Percentiles rank a stretch among this genome's conserved stretches.
Evolutionary conservation across 1,140 invertebrate genomes (phyloP).

Genomic region (Gryllus bimaculatus): DNA sequence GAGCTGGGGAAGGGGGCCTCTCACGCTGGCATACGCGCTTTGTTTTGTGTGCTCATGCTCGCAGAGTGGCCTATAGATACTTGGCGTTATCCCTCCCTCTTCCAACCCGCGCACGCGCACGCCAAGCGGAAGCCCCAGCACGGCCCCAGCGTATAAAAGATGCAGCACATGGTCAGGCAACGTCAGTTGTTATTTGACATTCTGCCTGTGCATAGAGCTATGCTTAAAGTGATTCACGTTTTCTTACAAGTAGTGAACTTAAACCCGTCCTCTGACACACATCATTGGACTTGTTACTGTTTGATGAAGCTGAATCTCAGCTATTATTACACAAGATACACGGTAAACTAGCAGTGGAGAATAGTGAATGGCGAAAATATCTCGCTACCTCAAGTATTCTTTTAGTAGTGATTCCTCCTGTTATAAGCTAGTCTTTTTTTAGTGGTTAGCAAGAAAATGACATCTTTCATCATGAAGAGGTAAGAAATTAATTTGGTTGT

Average conservation of each 20-base stretch:
- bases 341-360: background rate
- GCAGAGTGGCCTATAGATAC: background rate
- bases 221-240: background rate
- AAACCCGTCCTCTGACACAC: background rate
- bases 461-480: slow-evolving; percentile 13
- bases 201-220: background rate
- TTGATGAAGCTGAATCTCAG: slow-evolving; percentile 7
- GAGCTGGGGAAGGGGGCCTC: background rate
- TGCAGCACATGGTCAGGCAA: background rate
- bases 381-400: background rate
- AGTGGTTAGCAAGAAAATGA: background rate
- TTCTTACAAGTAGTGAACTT: background rate
- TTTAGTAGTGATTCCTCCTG: background rate
- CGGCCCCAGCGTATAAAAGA: background rate
- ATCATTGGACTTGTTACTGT: slow-evolving; percentile 10
- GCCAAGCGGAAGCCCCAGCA: background rate
- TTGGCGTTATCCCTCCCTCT: background rate
- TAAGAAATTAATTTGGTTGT: background rate
- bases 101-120: background rate
- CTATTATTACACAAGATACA: slow-evolving; percentile 11
- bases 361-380: slow-evolving; percentile 11
- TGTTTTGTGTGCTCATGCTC: background rate
- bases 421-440: background rate
- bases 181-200: background rate
- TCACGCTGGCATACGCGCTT: background rate